Evolutionary conservation across 2,113 vertebrate species (phyloP).

Genomic region (Vulpes lagopus): DNA sequence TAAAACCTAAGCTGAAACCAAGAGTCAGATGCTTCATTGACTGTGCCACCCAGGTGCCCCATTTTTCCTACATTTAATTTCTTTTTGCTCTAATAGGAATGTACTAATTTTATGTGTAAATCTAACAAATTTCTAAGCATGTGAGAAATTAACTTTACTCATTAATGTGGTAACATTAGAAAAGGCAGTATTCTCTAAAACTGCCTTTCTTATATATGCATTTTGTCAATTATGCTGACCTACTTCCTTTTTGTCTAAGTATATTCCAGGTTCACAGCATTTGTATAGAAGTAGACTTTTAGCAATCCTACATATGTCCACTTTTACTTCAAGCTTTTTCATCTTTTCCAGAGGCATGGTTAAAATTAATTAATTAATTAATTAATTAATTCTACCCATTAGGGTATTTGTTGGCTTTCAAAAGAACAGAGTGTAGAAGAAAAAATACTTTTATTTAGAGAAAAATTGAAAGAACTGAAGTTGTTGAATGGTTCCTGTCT

Average conservation of each 20-base stretch:
- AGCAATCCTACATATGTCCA: not conserved
- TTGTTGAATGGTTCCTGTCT: not conserved
- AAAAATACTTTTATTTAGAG: not conserved
- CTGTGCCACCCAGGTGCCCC: not conserved
- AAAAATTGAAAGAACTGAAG: not conserved
- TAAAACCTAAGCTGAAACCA: not conserved
- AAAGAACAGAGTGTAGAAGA: not conserved
- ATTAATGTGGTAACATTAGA: not conserved
- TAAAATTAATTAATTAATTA: not conserved
- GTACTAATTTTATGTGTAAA: not conserved
- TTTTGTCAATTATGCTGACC: not conserved
- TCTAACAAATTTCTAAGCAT: not conserved
- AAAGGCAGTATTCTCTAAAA: not conserved
- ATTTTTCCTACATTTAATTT: slow-evolving; percentile 26
- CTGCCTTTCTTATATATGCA: not conserved
- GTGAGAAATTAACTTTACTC: not conserved
- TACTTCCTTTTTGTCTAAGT: not conserved
- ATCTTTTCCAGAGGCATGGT: not conserved
- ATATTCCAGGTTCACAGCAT: not conserved
- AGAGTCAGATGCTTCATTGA: not conserved
- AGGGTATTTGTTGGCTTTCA: not conserved
- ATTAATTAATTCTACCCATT: not conserved
- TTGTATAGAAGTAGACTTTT: not conserved
- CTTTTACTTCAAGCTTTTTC: not conserved
- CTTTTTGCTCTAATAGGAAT: not conserved